Percentiles rank a stretch among this genome's conserved stretches.
phyloP scores from a whole-genome alignment of 2,888 invertebrate genomes.

The Brachylomia viminalis region DNA sequence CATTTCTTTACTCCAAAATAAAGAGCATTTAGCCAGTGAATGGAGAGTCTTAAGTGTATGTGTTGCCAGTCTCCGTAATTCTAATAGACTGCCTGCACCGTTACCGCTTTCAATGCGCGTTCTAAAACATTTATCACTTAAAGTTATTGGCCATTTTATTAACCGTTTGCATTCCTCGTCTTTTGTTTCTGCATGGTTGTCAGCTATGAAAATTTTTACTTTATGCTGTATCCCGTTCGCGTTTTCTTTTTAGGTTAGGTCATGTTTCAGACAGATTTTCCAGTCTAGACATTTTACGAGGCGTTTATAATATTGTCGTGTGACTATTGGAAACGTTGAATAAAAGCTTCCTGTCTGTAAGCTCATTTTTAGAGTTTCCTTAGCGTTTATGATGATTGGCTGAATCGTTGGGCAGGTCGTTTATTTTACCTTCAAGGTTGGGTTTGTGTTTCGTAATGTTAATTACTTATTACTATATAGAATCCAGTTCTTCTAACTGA shows the following conservation, averaged over 20 bases:
- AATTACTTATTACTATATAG: too few species aligned
- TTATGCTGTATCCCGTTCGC: conserved; percentile 29
- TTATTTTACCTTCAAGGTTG: not conserved
- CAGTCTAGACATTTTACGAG: conserved; percentile 13
- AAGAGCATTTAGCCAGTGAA: conserved; percentile 26
- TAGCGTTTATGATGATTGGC: too few species aligned
- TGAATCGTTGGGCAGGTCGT: not conserved
- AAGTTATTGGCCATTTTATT: conserved; percentile 47
- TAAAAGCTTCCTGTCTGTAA: not conserved
- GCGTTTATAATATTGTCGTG: not conserved
- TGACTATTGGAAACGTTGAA: not conserved
- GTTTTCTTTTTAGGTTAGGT: conserved; percentile 8
- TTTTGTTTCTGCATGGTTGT: conserved; percentile 41
- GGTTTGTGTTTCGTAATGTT: too few species aligned
- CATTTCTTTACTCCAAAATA: not conserved
- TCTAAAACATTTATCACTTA: conserved; percentile 48
- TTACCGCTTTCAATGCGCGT: conserved; percentile 39
- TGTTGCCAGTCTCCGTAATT: conserved; percentile 23
- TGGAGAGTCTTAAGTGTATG: conserved; percentile 19
- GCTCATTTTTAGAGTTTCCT: not conserved
- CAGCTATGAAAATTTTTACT: conserved; percentile 21
- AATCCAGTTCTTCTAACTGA: too few species aligned
- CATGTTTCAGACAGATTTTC: not conserved
- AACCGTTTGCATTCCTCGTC: conserved; percentile 37
- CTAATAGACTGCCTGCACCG: conserved; percentile 35